Evolutionary conservation across 2,797 vertebrate species (phyloP), one percentile per base, ranked within the genome.

Genomic region (Acrossocheilus wenchowensis): DNA sequence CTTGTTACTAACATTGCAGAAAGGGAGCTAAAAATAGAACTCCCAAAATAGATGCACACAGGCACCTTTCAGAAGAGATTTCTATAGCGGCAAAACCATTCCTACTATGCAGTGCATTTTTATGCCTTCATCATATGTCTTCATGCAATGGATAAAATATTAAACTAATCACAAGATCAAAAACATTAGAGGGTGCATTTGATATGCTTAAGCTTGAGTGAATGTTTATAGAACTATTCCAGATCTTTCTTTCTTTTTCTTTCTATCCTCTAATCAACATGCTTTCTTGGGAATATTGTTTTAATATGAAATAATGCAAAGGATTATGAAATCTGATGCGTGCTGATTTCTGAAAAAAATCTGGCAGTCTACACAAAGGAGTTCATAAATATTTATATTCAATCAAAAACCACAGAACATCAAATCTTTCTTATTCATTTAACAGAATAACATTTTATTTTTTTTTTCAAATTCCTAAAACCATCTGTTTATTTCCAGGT

Each of bases 1-100:
- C 54, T 60, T 39, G 45, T 74, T 73, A 66, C 54, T 66, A 52
- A 72, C 52, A 39, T 50, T 86, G 84, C 54, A 81, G 54, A 86
- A 86, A 74, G 30, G 15, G 21, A 86, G 69, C 69, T 86, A 86
- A 50, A 62, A 64, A 73, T 86, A 86, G 57, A 86, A 26, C n/a
- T 57, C 64, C 17, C 26, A 36, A 85, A 85, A 85, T 45, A 84
- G 74, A 78, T 77, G 34, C 57, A 52, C 11, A 36, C 54, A 30
- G 23, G 36, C 62, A 78, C 15, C 45, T 39, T 78, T 54, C 23
- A 36, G 30, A 74, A 41, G 72, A 64, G 43, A 48, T 34, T 48
- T 39, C 43, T 41, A 77, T 68, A 68, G 73, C 30, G 14, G 74
- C 10, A 9, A 68, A 48, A 30, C 43, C 23, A 26, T 66, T 66